These are phyloP conservation scores for Furcula furcula DNA, from an alignment of 2,888 invertebrate species.

Conservation along the genomic window DNA sequence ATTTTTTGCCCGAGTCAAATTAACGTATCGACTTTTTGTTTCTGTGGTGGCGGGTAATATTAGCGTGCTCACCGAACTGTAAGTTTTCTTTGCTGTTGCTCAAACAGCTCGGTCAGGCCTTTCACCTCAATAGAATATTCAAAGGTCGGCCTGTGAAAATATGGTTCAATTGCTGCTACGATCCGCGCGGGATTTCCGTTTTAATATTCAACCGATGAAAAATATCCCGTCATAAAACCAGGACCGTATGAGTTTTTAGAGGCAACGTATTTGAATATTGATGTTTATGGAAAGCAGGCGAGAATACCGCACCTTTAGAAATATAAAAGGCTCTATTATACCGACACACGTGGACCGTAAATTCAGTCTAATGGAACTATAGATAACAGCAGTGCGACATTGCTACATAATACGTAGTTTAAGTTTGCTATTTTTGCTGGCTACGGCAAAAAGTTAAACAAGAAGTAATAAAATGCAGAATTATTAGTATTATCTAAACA, in stretches of 20 bases:
- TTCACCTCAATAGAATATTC: constrained; percentile 73
- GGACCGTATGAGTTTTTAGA: constrained; percentile 70
- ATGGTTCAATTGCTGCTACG: constrained; percentile 66
- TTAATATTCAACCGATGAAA: constrained; percentile 76
- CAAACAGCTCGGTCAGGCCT: constrained; percentile 54
- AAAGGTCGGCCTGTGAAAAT: constrained; percentile 67
- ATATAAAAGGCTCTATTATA: constrained; percentile 36
- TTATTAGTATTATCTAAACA: no score
- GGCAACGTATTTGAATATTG: constrained; percentile 70
- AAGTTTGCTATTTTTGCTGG: constrained; percentile 15
- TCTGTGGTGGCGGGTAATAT: constrained; percentile 18
- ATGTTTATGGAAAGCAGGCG: constrained; percentile 64
- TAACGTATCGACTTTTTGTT: constrained; percentile 24
- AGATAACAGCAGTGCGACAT: constrained; percentile 20
- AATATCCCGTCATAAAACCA: constrained; percentile 70
- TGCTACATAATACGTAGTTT: constrained; percentile 18
- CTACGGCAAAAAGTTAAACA: constrained; percentile 1
- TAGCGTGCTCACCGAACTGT: constrained; percentile 33
- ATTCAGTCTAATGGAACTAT: constrained; percentile 39
- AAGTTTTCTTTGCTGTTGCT: constrained; percentile 39
- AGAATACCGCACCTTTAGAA: constrained; percentile 14
- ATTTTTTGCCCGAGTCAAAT: constrained; percentile 10
- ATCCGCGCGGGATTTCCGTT: constrained; percentile 62
- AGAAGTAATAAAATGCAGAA: no score
- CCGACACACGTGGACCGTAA: constrained; percentile 31